Percentiles rank a stretch among this genome's conserved stretches.
Conservation (phyloP, 2,797 vertebrate species). For the Gymnothorax reevesii region DNA sequence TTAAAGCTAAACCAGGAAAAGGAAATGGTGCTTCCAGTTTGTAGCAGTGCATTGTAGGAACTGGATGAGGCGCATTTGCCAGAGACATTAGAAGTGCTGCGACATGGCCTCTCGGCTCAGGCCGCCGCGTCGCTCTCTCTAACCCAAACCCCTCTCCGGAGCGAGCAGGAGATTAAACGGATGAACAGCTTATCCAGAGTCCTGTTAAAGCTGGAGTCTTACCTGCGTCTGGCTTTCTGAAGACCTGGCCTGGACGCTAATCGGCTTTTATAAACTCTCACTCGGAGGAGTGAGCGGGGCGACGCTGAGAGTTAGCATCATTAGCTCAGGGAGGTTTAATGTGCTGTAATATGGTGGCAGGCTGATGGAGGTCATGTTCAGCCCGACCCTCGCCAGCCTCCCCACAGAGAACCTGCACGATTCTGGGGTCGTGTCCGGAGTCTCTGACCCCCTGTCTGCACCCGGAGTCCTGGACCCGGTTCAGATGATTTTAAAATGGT, state of each 20-base stretch:
- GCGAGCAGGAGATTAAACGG: conserved; percentile 36
- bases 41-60: neutral
- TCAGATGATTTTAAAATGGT: neutral
- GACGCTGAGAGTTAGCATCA: conserved; percentile 24
- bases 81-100: neutral
- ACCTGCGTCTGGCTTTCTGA: conserved; percentile 49
- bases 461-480: neutral
- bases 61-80: neutral
- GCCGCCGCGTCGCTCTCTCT: neutral
- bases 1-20: neutral
- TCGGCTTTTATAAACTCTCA: conserved; percentile 45
- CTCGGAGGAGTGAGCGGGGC: conserved; percentile 20
- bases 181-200: conserved; percentile 54
- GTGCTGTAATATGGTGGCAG: neutral
- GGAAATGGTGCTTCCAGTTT: neutral
- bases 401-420: neutral
- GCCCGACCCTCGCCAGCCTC: neutral
- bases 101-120: neutral
- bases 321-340: neutral
- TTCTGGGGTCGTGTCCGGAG: neutral
- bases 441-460: neutral
- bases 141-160: conserved; percentile 1
- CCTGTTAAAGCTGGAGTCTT: conserved; percentile 43
- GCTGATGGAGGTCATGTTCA: neutral
- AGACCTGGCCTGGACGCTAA: conserved; percentile 53